Percentiles rank a stretch among this genome's conserved stretches.
Evolutionary conservation across 2,888 invertebrate species (phyloP).

Genomic region (Drosophila kambysellisi): DNA sequence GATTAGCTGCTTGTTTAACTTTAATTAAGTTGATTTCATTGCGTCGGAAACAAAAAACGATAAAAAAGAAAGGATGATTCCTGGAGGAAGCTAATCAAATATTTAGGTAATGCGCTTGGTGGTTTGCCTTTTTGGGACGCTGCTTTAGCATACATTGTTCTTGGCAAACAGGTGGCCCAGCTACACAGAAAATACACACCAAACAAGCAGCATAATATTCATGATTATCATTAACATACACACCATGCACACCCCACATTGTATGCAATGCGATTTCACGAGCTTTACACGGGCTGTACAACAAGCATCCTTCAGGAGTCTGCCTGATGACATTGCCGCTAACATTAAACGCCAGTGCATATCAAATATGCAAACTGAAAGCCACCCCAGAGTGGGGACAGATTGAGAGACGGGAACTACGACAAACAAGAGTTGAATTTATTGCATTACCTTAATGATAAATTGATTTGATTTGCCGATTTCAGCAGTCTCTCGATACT

Average conservation of each 20-base stretch:
- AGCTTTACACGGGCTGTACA: conserved; percentile 38
- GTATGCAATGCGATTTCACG: conserved; percentile 51
- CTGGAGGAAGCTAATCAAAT: conserved; percentile 58
- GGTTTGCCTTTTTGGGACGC: conserved; percentile 35
- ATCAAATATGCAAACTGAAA: conserved; percentile 49
- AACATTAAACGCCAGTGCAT: conserved; percentile 60
- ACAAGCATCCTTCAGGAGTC: conserved; percentile 44
- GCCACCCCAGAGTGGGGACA: neutral
- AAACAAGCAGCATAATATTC: conserved; percentile 69
- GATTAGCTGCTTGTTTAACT: conserved; percentile 81
- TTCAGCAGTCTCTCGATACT: neutral
- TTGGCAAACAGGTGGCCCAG: conserved; percentile 50
- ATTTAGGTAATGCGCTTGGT: conserved; percentile 57
- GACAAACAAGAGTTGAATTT: neutral
- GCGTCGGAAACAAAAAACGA: conserved; percentile 14
- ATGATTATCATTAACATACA: conserved; percentile 69
- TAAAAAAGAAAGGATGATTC: neutral
- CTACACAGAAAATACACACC: conserved; percentile 40
- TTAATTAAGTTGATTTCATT: conserved; percentile 77
- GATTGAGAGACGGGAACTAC: neutral
- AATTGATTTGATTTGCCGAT: neutral
- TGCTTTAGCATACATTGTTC: conserved; percentile 59
- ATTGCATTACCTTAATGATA: conserved; percentile 12
- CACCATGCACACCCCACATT: conserved; percentile 15
- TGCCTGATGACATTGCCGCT: conserved; percentile 57